Evolutionary conservation across 2,113 vertebrate species (phyloP).

Genomic region (Aplodontia rufa): DNA sequence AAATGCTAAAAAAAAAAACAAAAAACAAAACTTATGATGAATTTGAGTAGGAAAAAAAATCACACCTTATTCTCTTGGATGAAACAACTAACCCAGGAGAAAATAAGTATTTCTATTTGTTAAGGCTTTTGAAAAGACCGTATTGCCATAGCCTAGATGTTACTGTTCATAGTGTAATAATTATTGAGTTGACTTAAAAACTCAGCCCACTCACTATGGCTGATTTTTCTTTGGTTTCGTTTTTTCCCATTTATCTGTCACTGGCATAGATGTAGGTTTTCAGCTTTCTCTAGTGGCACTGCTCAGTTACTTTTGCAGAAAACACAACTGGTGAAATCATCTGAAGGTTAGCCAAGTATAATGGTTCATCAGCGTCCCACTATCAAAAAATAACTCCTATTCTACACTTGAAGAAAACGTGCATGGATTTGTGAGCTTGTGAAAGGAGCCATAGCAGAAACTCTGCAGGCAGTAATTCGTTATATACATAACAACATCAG

Average conservation of each 20-base stretch:
- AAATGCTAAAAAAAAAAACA: conserved; percentile 40
- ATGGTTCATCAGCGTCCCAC: neutral
- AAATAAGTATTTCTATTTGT: conserved; percentile 30
- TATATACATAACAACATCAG: neutral
- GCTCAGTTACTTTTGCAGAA: conserved; percentile 35
- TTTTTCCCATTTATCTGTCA: conserved; percentile 43
- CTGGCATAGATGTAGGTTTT: conserved; percentile 20
- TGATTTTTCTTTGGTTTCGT: neutral
- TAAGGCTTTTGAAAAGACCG: neutral
- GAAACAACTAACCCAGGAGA: neutral
- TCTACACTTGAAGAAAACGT: neutral
- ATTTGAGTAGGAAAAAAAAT: conserved; percentile 26
- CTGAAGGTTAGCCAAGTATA: conserved; percentile 49
- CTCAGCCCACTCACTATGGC: neutral
- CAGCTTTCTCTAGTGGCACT: neutral
- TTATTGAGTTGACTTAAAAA: neutral
- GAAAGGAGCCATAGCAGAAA: conserved; percentile 42
- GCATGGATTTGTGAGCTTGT: conserved; percentile 9
- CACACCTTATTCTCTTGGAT: neutral
- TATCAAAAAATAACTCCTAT: conserved; percentile 30
- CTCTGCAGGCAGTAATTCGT: conserved; percentile 46
- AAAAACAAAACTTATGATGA: neutral
- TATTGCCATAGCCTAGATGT: neutral
- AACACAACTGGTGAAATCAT: conserved; percentile 35
- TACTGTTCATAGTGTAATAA: conserved; percentile 9